These are phyloP conservation scores for Colostygia pectinataria DNA, from an alignment of 2,888 invertebrate genomes.

Conservation along the genomic window DNA sequence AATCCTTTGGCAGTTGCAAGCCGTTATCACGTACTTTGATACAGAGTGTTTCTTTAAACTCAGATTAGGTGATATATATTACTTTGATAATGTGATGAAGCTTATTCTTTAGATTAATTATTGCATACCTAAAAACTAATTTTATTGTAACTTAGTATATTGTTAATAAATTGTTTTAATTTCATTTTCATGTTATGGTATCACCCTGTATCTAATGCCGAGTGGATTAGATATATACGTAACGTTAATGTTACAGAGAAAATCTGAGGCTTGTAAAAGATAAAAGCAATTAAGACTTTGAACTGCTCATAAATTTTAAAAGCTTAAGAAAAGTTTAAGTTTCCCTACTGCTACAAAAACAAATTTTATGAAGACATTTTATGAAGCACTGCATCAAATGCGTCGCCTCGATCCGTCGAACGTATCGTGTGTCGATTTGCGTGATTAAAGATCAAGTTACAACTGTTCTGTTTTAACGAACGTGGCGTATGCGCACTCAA, in stretches of 20 bases:
- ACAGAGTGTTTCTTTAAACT: constrained; percentile 1
- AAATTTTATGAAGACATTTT: constrained; percentile 19
- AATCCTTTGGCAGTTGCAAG: constrained; percentile 49
- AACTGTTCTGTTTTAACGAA: constrained; percentile 48
- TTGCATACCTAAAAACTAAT: no score
- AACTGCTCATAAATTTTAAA: constrained; percentile 21
- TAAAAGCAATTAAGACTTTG: neutral
- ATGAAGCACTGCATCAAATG: constrained; percentile 49
- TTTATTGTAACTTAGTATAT: no score
- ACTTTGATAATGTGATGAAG: no score
- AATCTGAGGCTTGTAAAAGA: neutral
- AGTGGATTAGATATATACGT: no score
- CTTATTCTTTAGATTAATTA: no score
- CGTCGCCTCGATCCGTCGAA: constrained; percentile 46
- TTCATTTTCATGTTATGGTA: no score
- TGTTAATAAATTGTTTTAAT: no score
- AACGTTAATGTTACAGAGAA: neutral
- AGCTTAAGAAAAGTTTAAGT: constrained; percentile 19
- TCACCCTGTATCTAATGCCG: no score
- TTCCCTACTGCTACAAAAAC: constrained; percentile 17
- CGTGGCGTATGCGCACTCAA: constrained; percentile 52
- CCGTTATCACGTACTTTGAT: constrained; percentile 5
- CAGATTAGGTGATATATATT: no score
- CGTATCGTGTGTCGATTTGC: constrained; percentile 68
- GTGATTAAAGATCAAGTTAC: constrained; percentile 66